These are phyloP conservation scores for Electrophaes corylata DNA, from an alignment of 2,888 invertebrate species.

Conservation along the genomic window DNA sequence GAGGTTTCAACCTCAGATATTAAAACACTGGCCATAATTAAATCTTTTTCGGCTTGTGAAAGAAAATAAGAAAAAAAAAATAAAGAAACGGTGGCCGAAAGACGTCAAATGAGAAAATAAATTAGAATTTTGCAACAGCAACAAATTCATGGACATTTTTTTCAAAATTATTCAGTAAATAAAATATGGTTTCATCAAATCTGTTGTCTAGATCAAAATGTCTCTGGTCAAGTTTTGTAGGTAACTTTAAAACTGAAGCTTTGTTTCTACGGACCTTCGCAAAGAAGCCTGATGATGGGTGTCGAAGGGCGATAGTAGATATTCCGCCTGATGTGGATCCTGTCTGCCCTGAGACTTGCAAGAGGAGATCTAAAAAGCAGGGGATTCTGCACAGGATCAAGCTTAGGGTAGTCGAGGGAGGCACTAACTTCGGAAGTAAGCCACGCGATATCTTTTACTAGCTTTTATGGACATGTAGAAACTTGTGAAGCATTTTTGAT, in stretches of 20 bases:
- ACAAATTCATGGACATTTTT: constrained; percentile 43
- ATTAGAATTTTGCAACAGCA: constrained; percentile 50
- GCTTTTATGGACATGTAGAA: neutral
- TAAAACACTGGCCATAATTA: constrained; percentile 34
- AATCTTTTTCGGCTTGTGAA: constrained; percentile 19
- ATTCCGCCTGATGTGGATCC: constrained; percentile 58
- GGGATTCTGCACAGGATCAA: constrained; percentile 72
- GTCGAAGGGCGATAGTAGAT: constrained; percentile 64
- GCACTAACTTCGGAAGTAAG: constrained; percentile 78
- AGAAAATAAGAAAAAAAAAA: constrained; percentile 5
- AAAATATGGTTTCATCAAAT: constrained; percentile 39
- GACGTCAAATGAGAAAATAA: constrained; percentile 34
- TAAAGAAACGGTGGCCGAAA: constrained; percentile 8
- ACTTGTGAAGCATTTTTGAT: no score
- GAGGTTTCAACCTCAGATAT: constrained; percentile 25
- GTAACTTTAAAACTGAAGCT: constrained; percentile 33
- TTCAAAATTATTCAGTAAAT: constrained; percentile 36
- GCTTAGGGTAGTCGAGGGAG: constrained; percentile 69
- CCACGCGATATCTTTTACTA: constrained; percentile 2
- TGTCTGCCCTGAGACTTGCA: constrained; percentile 57
- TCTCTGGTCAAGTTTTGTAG: constrained; percentile 45
- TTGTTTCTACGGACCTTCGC: constrained; percentile 49
- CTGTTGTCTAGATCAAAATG: constrained; percentile 45
- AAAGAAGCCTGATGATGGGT: constrained; percentile 53
- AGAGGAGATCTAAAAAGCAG: constrained; percentile 53